Percentiles rank a stretch among this genome's conserved stretches.
These are phyloP conservation scores for Pedetes capensis DNA, from an alignment of 2,113 vertebrate genomes.

Conservation along the genomic window DNA sequence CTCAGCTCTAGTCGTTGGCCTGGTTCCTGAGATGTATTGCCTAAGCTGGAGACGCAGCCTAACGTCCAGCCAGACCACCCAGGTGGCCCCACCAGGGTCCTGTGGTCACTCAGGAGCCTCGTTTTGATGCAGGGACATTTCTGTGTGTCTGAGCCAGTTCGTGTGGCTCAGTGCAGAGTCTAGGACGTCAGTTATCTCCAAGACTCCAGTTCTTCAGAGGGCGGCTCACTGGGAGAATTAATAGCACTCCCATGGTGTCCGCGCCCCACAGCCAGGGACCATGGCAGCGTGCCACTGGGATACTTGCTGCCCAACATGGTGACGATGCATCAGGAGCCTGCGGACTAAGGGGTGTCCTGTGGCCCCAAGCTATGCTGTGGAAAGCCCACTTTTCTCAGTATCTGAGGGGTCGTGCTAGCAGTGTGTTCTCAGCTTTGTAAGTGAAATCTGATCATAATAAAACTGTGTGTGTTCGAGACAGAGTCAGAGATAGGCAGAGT, in stretches of 20 bases:
- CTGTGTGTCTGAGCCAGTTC: no score
- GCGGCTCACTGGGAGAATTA: background rate
- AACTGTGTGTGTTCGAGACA: background rate
- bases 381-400: background rate
- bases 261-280: background rate
- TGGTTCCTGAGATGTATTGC: background rate
- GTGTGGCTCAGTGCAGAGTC: background rate
- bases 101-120: background rate
- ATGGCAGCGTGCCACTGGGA: no score
- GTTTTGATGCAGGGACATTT: accelerated
- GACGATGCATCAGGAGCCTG: background rate
- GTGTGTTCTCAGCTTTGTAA: background rate
- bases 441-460: background rate
- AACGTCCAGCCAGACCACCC: background rate
- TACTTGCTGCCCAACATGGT: no score
- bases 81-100: background rate
- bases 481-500: background rate
- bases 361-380: background rate
- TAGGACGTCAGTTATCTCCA: background rate
- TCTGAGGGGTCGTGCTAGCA: background rate
- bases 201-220: background rate
- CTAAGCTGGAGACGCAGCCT: background rate
- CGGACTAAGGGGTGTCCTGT: background rate
- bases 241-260: background rate
- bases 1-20: no score